Evolutionary conservation across 2,888 invertebrate species (phyloP).

Genomic region (Eupithecia subfuscata): DNA sequence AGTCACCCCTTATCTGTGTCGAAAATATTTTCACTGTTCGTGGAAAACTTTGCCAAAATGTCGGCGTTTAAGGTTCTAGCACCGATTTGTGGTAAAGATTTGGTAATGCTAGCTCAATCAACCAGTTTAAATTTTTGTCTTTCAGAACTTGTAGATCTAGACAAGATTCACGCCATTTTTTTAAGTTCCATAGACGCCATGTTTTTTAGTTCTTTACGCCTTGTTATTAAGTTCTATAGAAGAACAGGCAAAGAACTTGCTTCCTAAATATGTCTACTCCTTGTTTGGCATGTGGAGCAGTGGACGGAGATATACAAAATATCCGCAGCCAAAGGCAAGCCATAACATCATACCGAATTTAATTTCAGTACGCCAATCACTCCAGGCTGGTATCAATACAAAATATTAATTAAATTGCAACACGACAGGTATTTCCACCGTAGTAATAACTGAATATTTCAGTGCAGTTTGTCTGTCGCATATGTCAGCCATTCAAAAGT

Average conservation of each 20-base stretch:
- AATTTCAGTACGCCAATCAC: constrained; percentile 21
- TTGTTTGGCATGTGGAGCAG: neutral
- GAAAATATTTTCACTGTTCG: neutral
- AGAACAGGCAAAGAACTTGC: neutral
- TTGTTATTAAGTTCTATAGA: neutral
- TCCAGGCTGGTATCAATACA: constrained; percentile 14
- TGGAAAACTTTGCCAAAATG: neutral
- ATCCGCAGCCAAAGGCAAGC: neutral
- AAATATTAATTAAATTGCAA: constrained; percentile 36
- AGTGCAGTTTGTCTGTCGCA: constrained; percentile 22
- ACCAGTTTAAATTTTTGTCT: neutral
- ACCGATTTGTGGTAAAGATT: neutral
- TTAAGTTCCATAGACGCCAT: too few relatives aligned
- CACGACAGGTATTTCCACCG: constrained; percentile 21
- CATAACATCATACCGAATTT: constrained; percentile 14
- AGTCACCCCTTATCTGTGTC: constrained; percentile 60
- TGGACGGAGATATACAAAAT: neutral
- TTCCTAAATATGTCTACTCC: neutral
- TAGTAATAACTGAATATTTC: constrained; percentile 33
- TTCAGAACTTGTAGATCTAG: neutral
- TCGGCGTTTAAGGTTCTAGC: neutral
- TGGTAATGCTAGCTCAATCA: neutral
- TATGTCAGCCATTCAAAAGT: constrained; percentile 23
- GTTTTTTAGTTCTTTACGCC: neutral
- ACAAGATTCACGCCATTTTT: neutral